Conservation (phyloP, 2,888 invertebrate genomes). For the Polymixis flavicincta region DNA sequence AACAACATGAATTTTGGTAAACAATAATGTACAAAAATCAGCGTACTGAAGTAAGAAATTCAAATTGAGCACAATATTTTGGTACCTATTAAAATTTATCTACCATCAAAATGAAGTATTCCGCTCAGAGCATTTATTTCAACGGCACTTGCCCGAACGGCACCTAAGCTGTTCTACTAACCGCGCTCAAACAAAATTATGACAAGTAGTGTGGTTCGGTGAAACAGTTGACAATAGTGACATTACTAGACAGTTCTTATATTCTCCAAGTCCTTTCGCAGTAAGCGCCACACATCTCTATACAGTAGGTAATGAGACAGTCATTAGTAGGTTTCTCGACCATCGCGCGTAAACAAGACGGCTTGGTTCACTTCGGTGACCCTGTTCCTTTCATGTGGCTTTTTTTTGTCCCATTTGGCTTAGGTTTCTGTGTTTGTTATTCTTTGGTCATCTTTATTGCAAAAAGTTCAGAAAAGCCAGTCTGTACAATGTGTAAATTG, state of each 20-base stretch:
- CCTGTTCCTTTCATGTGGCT: constrained; percentile 44
- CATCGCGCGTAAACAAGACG: constrained; percentile 54
- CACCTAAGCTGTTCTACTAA: not conserved
- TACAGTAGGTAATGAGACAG: constrained; percentile 33
- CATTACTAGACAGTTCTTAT: not conserved
- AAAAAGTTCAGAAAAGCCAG: constrained; percentile 2
- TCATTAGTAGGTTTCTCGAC: constrained; percentile 65
- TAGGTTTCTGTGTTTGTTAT: constrained; percentile 48
- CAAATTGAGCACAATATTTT: not conserved
- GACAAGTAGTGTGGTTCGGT: not conserved
- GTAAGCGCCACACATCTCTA: constrained; percentile 28
- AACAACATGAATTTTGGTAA: not conserved
- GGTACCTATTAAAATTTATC: not conserved
- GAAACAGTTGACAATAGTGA: not conserved
- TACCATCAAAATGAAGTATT: not conserved
- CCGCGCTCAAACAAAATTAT: not conserved
- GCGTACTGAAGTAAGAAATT: not conserved
- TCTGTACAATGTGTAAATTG: not conserved
- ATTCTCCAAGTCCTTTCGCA: constrained; percentile 4
- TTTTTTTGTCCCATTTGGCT: constrained; percentile 44
- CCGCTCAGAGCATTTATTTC: not conserved
- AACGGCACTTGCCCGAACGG: not conserved
- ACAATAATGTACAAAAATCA: too few relatives aligned
- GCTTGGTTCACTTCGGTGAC: constrained; percentile 61
- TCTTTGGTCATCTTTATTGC: constrained; percentile 14